A percentile compares a stretch with the other conserved stretches of the same genome.
phyloP scores from a whole-genome alignment of 2,113 vertebrate genomes.

The Rhabdornis inornatus region DNA sequence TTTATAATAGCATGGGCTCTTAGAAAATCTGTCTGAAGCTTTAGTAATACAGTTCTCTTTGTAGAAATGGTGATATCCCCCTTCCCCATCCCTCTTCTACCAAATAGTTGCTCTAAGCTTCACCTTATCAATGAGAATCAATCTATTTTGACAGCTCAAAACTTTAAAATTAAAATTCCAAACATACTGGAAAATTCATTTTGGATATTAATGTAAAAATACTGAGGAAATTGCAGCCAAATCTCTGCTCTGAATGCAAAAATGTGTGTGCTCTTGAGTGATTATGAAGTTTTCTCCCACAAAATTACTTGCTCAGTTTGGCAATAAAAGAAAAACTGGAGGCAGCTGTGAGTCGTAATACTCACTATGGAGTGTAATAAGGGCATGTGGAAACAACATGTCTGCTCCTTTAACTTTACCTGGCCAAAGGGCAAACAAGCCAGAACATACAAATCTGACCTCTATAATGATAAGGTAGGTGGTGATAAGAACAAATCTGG shows the following conservation, averaged over 20 bases:
- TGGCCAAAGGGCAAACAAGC: background rate
- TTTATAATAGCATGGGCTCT: background rate
- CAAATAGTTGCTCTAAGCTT: background rate
- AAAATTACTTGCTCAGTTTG: background rate
- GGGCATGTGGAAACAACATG: rapidly evolving
- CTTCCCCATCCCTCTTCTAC: background rate
- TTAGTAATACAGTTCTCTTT: background rate
- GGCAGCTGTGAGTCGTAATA: background rate
- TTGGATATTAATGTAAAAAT: background rate
- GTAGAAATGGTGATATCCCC: background rate
- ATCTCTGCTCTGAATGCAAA: background rate
- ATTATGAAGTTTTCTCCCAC: background rate
- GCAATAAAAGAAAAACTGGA: background rate
- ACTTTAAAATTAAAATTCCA: background rate
- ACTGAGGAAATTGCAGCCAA: background rate
- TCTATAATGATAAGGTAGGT: background rate
- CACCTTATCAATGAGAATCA: background rate
- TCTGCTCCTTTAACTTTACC: background rate
- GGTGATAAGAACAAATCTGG: background rate
- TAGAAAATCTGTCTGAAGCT: background rate
- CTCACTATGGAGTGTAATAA: background rate
- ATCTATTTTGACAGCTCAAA: background rate
- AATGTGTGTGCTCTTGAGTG: background rate
- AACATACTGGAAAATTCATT: background rate
- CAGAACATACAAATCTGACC: background rate